phyloP scores from a whole-genome alignment of 2,113 vertebrate genomes.

The Dromiciops gliroides region DNA sequence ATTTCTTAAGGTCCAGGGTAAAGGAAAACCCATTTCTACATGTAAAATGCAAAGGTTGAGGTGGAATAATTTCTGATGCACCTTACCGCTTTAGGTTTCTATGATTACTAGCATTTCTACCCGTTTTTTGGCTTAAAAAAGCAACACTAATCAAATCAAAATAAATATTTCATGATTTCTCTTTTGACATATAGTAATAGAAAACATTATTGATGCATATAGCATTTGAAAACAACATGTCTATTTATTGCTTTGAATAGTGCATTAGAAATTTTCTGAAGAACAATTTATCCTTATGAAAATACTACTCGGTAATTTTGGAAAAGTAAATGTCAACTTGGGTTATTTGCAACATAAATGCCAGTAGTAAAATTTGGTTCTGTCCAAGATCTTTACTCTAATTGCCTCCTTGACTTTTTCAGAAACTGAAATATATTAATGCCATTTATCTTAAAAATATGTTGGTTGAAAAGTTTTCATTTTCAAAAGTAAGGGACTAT shows the following conservation, averaged over 20 bases:
- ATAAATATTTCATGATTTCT: not conserved
- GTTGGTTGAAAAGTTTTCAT: not conserved
- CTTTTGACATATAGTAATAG: not conserved
- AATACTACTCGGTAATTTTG: not conserved
- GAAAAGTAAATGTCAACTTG: not conserved
- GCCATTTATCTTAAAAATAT: not conserved
- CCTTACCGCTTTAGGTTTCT: not conserved
- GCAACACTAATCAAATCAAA: not conserved
- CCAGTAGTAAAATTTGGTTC: not conserved
- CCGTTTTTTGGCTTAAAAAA: not conserved
- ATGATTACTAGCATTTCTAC: not conserved
- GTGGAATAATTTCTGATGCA: not conserved
- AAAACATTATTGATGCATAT: not conserved
- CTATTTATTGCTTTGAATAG: not conserved
- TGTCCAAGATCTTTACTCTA: not conserved
- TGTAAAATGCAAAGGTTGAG: not conserved
- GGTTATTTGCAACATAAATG: not conserved
- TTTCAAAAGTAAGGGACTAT: not conserved
- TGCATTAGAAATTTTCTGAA: not conserved
- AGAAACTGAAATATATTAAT: not conserved
- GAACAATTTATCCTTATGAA: not conserved
- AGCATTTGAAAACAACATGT: not conserved
- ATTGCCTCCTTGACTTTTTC: not conserved
- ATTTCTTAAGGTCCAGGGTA: not conserved
- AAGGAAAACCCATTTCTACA: not conserved